Base-by-base conservation (phyloP, 2,113 vertebrate species). In the Cebidichthys violaceus region DNA sequence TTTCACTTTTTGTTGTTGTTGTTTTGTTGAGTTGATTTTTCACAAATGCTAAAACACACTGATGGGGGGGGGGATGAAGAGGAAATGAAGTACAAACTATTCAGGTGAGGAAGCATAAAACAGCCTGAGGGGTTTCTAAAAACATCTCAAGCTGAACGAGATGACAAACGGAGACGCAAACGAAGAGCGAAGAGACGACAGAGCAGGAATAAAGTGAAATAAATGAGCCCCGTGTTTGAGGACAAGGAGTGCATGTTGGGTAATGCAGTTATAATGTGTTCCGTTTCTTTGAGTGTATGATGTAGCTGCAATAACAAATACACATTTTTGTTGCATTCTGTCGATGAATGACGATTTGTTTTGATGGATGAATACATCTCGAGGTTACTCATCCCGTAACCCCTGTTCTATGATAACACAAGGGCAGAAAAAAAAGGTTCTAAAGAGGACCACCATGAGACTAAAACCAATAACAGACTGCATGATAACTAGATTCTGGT, bases 141-240 rank as follows among this genome's bases (percentile, higher is more conserved):
- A 79, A 59, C 60, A 24, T 39, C 67, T 76, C 76, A 55, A 18
- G 41, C 45, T 4, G 24, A 39, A 69, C 24, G 24, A 73, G 62
- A 69, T 2, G 52, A 39, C 54, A 64, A 76, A 79, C 75, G 62
- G 57, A 81, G 69, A 82, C 47, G 61, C 75, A 84, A 55, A 84
- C 17, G 52, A 18, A 41, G 67, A 75, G 22, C 7, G 47, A 43
- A 55, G 41, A 31, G 31, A 77, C 27, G 37, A 54, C 31, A 15
- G 35, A 0, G 59, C 45, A 6, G 67, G 43, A 57, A 71, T n/a
- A 85, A 71, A 59, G 9, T 31, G 1, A 33, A 80, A 70, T 10
- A 27, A 57, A 68, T 72, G 69, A 54, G 14, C 17, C 24, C 15
- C 6, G n/a, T 31, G 61, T 61, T 2, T 67, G 24, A 10, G 20